Evolutionary conservation across 2,888 invertebrate genomes (phyloP).

Genomic region (Sinohyriopsis cumingii): DNA sequence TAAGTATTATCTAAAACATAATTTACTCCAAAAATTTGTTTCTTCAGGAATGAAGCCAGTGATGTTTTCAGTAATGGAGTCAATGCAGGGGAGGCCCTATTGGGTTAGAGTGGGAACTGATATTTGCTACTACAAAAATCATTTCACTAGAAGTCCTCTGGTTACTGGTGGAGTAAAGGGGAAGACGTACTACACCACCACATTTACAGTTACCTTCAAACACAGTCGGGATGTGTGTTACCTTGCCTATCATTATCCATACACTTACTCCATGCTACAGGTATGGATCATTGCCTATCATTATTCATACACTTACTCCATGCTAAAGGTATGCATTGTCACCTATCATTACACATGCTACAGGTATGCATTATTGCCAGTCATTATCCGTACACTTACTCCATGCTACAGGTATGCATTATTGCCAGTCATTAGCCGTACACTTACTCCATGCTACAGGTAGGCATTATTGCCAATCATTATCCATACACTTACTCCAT

Average conservation of each 20-base stretch:
- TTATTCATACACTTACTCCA: not conserved
- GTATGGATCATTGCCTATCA: constrained; percentile 71
- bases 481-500: constrained; percentile 76
- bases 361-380: constrained; percentile 75
- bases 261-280: constrained; percentile 85
- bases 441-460: constrained; percentile 85
- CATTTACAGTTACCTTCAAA: constrained; percentile 84
- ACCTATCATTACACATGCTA: constrained; percentile 87
- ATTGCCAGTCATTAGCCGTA: constrained; percentile 91
- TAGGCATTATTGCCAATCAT: constrained; percentile 65
- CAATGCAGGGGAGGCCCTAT: constrained; percentile 74
- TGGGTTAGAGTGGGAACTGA: constrained; percentile 84
- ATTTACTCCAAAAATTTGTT: not conserved
- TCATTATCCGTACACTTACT: not conserved
- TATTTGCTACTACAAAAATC: constrained; percentile 88
- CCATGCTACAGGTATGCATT: not conserved
- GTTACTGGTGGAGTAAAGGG: constrained; percentile 72
- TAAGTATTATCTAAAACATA: no score
- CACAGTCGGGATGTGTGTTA: constrained; percentile 86
- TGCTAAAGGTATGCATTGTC: not conserved
- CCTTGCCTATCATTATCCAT: constrained; percentile 90
- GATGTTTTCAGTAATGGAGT: constrained; percentile 86
- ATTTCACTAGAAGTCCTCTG: constrained; percentile 66
- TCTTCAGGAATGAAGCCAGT: constrained; percentile 86
- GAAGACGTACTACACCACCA: constrained; percentile 81